Evolutionary conservation across 2,888 invertebrate genomes (phyloP).

Genomic region (Caenorhabditis sp.): DNA sequence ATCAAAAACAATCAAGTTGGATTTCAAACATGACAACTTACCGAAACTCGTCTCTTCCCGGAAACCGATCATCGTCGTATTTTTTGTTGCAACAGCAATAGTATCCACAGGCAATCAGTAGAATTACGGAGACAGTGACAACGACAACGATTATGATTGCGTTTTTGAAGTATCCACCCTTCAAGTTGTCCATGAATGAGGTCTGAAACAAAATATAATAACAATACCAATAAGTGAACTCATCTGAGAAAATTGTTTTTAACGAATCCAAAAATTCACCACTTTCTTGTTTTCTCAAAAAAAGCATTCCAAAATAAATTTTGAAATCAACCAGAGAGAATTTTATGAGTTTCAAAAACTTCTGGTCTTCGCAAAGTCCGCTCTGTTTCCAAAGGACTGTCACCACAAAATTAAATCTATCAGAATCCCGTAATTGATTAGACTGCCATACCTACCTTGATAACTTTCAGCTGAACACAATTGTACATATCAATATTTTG

Average conservation of each 20-base stretch:
- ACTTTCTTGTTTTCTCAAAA: too few relatives aligned
- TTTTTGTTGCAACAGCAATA: conserved; percentile 56
- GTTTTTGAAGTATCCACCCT: conserved; percentile 37
- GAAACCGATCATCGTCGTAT: conserved; percentile 45
- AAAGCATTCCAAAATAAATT: too few relatives aligned
- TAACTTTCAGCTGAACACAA: conserved; percentile 50
- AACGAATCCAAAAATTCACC: too few relatives aligned
- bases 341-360: too few relatives aligned
- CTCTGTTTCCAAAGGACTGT: too few relatives aligned
- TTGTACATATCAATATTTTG: conserved; percentile 57
- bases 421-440: too few relatives aligned
- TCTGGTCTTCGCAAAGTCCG: too few relatives aligned
- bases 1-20: conserved; percentile 1
- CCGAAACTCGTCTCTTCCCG: conserved; percentile 57
- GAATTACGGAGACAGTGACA: conserved; percentile 44
- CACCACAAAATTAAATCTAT: too few relatives aligned
- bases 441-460: conserved; percentile 55
- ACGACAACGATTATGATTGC: conserved; percentile 41
- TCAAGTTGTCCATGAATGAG: conserved; percentile 54
- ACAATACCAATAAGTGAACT: too few relatives aligned
- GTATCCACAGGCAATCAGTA: conserved; percentile 48
- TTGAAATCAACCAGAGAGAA: too few relatives aligned
- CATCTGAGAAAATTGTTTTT: too few relatives aligned
- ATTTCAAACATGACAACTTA: conserved; percentile 13
- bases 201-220: conserved; percentile 21